Evolutionary conservation across 2,888 invertebrate genomes (phyloP), one percentile per base, ranked within the genome.

Genomic region (Tachystola acroxantha): DNA sequence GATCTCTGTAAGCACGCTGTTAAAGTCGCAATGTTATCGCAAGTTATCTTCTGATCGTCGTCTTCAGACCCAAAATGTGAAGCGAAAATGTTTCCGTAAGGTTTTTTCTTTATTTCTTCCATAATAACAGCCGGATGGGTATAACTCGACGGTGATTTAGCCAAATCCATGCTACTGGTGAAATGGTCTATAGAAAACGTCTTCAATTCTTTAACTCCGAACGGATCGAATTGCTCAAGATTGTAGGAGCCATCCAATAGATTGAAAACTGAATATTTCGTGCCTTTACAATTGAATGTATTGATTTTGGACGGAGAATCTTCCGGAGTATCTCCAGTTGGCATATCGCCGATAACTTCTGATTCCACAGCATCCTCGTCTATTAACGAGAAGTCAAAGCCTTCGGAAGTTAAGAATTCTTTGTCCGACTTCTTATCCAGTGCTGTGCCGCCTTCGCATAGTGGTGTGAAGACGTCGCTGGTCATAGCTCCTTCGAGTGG

Each of bases 1-100:
- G 92, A 92, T 62, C 90, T 87, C 54, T 91, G 90, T 4, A 93
- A 63, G 45, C 90, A 92, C 14, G 90, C 89, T 0, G 90, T 88
- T 11, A 90, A 53, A 2, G 84, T 82, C 1, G 85, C 84, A 42
- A 86, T 81, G 46, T 85, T 87, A 45, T 81, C 78, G 36, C 72
- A 70, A 2, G 56, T 61, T 1, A 79, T 58, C 28, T 61, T 65
- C n/a, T 63, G 50, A 6, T 71, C 63, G 0, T 69, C 59, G 0
- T 76, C 68, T 5, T 67, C 64, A 0, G 56, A 16, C 7, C 44
- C 48, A 34, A 63, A 67, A 39, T 69, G 66, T 0, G 71, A 60
- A 11, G 68, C 59, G 48, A 82, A 86, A 41, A 85, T 84, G 55
- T 87, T 79, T 19, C 45, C 53, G 50, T 70, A 79, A 7, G 67